Evolutionary conservation across 2,113 vertebrate species (phyloP), one percentile per base, ranked within the genome.

Genomic region (Erpornis zantholeuca): DNA sequence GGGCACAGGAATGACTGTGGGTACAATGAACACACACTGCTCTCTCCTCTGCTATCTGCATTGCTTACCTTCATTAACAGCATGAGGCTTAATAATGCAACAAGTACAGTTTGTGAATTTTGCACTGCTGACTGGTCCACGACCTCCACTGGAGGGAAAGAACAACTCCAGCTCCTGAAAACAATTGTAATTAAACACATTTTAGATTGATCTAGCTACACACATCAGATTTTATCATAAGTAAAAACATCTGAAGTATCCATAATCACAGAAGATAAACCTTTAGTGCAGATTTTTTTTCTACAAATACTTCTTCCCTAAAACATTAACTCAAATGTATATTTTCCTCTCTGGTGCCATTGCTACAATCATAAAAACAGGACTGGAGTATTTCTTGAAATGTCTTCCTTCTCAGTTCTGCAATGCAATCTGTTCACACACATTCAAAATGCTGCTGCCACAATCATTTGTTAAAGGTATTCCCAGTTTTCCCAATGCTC

Each of bases 151-250:
- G 11, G 99, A 99, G 49, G 99, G 99, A 78, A 99, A 99, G 97
- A 99, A 99, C 76, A 99, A 98, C 93, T 99, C 99, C 94, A 99
- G 97, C 92, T 99, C 99, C 99, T 99, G 95, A 64, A 97, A 96
- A 93, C 40, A 96, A 95, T 77, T 70, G 69, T 50, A 95, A 92
- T 88, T 60, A 56, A 94, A 94, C 44, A 92, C 24, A 86, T 80
- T 94, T 95, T 78, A 96, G 61, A 71, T 63, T 31, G 16, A 77
- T 79, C 35, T 35, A 73, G 22, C 21, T 47, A 31, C 50, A 79
- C 18, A 29, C 6, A 49, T 78, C 40, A 82, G 66, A 35, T 82
- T 80, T 71, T 45, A 57, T 35, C 25, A 6, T 31, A 93, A 49
- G 21, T 68, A 86, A 71, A 22, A 86, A 52, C 20, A 70, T 12